Percentiles rank a stretch among this genome's conserved stretches.
phyloP scores from a whole-genome alignment of 2,888 invertebrate genomes.

The Zeuzera pyrina region DNA sequence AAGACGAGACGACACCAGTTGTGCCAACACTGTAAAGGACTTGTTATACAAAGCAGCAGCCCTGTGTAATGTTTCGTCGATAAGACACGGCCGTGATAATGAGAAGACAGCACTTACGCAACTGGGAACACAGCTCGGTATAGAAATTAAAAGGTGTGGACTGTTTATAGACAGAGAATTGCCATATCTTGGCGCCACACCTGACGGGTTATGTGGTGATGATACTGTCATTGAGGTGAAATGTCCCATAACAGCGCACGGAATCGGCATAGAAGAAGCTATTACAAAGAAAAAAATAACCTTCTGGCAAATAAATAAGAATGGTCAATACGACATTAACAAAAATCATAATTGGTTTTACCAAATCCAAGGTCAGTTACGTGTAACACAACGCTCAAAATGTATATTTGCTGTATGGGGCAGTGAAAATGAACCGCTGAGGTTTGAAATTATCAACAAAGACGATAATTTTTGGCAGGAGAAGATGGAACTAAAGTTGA shows the following conservation, averaged over 20 bases:
- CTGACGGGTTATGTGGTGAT: not conserved
- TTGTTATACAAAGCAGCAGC: not conserved
- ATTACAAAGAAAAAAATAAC: not conserved
- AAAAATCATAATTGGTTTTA: slow-evolving; percentile 11
- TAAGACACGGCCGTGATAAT: not conserved
- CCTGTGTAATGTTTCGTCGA: not conserved
- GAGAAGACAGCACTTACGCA: not conserved
- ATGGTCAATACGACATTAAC: slow-evolving; percentile 7
- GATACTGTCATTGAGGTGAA: slow-evolving; percentile 1
- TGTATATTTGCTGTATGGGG: slow-evolving; percentile 16
- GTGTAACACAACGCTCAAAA: slow-evolving; percentile 8
- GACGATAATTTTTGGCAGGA: slow-evolving; percentile 14
- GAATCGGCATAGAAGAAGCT: not conserved
- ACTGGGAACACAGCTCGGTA: no score
- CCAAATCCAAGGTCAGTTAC: slow-evolving; percentile 15
- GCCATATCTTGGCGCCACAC: not conserved
- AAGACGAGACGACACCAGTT: not conserved
- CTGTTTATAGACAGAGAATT: not conserved
- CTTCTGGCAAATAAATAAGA: slow-evolving; percentile 1
- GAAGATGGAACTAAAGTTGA: slow-evolving; percentile 8
- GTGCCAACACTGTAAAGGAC: not conserved
- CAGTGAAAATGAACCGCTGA: slow-evolving; percentile 9
- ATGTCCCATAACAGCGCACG: no score
- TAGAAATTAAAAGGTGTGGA: not conserved
- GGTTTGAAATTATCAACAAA: slow-evolving; percentile 6